Base-by-base conservation (phyloP, 2,113 vertebrate species). In the Stegastes partitus region DNA sequence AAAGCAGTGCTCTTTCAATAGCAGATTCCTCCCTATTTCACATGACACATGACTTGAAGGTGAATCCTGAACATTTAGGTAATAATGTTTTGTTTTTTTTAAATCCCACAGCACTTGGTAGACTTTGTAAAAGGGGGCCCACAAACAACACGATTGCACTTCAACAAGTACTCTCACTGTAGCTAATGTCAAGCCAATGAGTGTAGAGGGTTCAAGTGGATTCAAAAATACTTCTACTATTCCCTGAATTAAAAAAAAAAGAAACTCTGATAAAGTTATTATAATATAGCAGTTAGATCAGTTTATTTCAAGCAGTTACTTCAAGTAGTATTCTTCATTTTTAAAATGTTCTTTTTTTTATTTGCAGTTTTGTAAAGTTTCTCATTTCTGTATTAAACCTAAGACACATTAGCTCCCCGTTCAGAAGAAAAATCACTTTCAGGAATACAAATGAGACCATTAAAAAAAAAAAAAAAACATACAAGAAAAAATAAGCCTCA, bases 121-220 rank as follows among this genome's bases (percentile, higher is more conserved):
- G 23, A 65, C 3, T 6, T 14, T 11, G 19, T 54, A 15, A 34
- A 16, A 16, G n/a, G 9, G 23, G 11, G 15, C 44, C 47, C 2
- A 45, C 39, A 82, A 67, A 53, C 49, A 62, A 12, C 16, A 62
- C 21, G 12, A 31, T 18, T 83, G 7, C 25, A 47, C 21, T 57
- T 61, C 42, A 64, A 16, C 7, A 39, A 73, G 44, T 3, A 8
- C 23, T 45, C 19, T 51, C 37, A 15, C 8, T 4, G 21, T 53
- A 26, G 19, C 25, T 55, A 23, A 56, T 69, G 37, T 64, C 37
- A 68, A 72, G 21, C 3, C 61, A 63, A 47, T 44, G 15, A 53
- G 62, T 37, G 50, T 42, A 39, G 21, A 45, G 42, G 37, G 26
- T 72, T 49, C 2, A 67, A 63, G 68, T 73, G 58, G 37, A 34